Conservation (phyloP, 2,888 invertebrate genomes). For the Magallana nippona region DNA sequence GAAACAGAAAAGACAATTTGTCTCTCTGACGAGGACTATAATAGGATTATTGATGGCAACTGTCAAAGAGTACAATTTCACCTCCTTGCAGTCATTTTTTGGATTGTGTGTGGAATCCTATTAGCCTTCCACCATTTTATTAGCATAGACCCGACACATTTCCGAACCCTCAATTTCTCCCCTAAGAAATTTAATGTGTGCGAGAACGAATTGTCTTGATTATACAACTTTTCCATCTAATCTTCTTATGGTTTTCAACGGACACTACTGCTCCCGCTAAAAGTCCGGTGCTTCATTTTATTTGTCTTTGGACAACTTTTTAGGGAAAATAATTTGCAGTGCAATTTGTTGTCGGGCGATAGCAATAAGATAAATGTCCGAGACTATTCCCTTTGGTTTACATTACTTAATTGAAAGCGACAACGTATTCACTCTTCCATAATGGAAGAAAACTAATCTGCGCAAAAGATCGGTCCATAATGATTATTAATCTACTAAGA, state of each 20-base stretch:
- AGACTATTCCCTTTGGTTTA: slow-evolving; percentile 32
- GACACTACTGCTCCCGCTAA: background rate
- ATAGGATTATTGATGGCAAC: slow-evolving; percentile 28
- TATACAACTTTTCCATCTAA: background rate
- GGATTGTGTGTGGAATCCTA: slow-evolving; percentile 11
- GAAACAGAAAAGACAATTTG: background rate
- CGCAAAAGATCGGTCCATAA: slow-evolving; percentile 17
- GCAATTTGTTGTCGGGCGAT: slow-evolving; percentile 32
- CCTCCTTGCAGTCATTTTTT: background rate
- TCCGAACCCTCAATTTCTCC: background rate
- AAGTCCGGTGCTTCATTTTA: background rate
- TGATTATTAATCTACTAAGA: slow-evolving; percentile 29
- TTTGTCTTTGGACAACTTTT: slow-evolving; percentile 8
- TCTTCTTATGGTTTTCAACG: background rate
- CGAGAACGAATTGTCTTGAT: background rate
- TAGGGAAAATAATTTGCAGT: slow-evolving; percentile 9
- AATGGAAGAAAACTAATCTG: slow-evolving; percentile 31
- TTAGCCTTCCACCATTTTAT: background rate
- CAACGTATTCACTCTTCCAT: background rate
- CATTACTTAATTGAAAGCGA: slow-evolving; percentile 33
- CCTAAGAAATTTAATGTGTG: background rate
- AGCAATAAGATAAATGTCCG: slow-evolving; percentile 16
- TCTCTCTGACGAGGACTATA: background rate
- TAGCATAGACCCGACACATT: background rate
- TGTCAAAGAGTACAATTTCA: background rate